Evolutionary conservation across 2,888 invertebrate species (phyloP), one percentile per base, ranked within the genome.

Genomic region (Cynaeus angustus): DNA sequence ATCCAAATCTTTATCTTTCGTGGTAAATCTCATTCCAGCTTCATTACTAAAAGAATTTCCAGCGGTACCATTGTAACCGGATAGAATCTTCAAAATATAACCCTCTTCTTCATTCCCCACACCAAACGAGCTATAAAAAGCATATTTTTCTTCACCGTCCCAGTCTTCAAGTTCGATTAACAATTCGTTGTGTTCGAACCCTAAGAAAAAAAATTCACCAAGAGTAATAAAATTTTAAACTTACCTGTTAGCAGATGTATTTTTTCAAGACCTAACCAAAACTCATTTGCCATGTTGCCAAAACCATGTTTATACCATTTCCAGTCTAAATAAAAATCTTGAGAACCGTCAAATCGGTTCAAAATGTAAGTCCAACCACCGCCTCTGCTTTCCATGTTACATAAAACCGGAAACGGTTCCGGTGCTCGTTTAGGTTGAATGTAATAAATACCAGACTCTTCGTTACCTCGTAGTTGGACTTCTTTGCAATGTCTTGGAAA

Each of bases 321-420:
- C 92, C 91, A 92, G 52, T 86, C 82, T 74, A 89, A 88, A 75
- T 88, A 89, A 79, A 93, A 93, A 77, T 90, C 91, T 76, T 91
- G 88, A 1, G 88, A 86, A 0, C 92, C 92, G 70, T 90, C 89
- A 71, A 87, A 88, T 30, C 92, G 88, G 74, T 89, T 90, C 81
- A 91, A 90, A 68, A 90, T 84, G 70, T 90, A 89, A 52, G 91
- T 91, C 92, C 92, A 92, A n/a, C 91, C 91, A 0, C 90, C 91
- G 0, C 89, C 90, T 0, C 86, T 86, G 0, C 88, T 87, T 45
- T 86, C 87, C 72, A 90, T 87, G 70, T 92, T 91, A 73, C 91
- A 91, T 50, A 87, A 83, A 3, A 89, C 91, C 81, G 91, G 91
- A 82, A 92, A 91, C 0, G 91, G 86, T 4, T 88, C 88, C 68